Evolutionary conservation across 1,140 invertebrate species (phyloP).

Genomic region (Helicoverpa armigera): DNA sequence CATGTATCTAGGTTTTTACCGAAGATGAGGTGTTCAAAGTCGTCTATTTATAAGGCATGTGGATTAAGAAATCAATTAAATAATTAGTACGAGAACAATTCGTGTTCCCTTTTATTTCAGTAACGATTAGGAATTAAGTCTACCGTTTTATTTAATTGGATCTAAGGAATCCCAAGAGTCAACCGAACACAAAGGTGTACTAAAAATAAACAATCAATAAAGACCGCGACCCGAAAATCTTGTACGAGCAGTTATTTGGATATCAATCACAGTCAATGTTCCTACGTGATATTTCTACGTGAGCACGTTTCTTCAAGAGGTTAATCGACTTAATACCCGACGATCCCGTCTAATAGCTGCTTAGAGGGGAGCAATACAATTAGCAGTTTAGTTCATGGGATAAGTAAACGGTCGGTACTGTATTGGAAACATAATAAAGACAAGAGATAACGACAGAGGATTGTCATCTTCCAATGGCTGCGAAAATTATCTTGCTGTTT

Average conservation of each 20-base stretch:
- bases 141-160: not conserved
- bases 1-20: too few species aligned
- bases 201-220: conserved; percentile 42
- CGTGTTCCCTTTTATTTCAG: too few species aligned
- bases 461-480: not conserved
- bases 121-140: not conserved
- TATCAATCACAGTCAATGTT: conserved; percentile 35
- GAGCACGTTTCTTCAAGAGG: conserved; percentile 28
- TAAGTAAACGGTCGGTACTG: conserved; percentile 24
- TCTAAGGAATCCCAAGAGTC: conserved; percentile 6
- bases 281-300: conserved; percentile 28
- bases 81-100: too few species aligned
- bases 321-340: conserved; percentile 24
- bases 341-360: conserved; percentile 10
- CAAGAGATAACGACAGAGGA: not conserved
- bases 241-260: conserved; percentile 30
- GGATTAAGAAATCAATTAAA: too few species aligned
- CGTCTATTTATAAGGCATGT: too few species aligned
- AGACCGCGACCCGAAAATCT: conserved; percentile 25
- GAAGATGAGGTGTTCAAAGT: too few species aligned
- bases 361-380: conserved; percentile 40
- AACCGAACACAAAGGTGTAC: conserved; percentile 22
- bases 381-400: conserved; percentile 35
- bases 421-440: conserved; percentile 17
- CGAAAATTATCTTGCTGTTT: not conserved